Conservation (phyloP, 2,888 invertebrate species). For the Eristalis pertinax region DNA sequence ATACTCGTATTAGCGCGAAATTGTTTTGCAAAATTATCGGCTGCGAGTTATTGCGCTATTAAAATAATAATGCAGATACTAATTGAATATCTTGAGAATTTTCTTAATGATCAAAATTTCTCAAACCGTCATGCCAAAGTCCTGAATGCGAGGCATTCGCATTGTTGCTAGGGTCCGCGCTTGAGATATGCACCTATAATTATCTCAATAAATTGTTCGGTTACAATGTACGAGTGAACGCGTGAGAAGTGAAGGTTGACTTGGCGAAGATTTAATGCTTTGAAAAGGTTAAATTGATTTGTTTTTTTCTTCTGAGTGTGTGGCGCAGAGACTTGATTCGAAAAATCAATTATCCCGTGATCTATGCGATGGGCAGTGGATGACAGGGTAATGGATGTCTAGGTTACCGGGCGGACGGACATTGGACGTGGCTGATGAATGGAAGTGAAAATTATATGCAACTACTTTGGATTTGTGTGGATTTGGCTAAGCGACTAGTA, state of each 20-base stretch:
- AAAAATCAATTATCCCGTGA: no score
- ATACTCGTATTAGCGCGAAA: slow-evolving; percentile 19
- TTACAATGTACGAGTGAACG: neutral
- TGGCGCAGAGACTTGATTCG: no score
- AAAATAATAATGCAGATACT: slow-evolving; percentile 28
- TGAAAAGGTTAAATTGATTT: no score
- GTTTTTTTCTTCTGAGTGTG: no score
- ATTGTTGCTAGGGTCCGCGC: neutral
- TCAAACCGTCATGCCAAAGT: neutral
- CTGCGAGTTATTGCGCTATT: slow-evolving; percentile 24
- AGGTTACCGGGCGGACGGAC: no score
- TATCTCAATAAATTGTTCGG: neutral
- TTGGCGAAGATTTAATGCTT: no score
- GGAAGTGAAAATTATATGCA: no score
- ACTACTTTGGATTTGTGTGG: no score
- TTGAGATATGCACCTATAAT: neutral
- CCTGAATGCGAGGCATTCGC: neutral
- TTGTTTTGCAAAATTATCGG: slow-evolving; percentile 35
- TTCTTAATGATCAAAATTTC: neutral
- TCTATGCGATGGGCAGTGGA: no score
- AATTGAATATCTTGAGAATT: slow-evolving; percentile 22
- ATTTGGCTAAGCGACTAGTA: no score
- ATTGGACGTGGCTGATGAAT: no score
- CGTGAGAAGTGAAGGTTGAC: neutral
- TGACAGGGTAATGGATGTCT: no score